Conservation (phyloP, 2,113 vertebrate species). For the Hyla sarda region DNA sequence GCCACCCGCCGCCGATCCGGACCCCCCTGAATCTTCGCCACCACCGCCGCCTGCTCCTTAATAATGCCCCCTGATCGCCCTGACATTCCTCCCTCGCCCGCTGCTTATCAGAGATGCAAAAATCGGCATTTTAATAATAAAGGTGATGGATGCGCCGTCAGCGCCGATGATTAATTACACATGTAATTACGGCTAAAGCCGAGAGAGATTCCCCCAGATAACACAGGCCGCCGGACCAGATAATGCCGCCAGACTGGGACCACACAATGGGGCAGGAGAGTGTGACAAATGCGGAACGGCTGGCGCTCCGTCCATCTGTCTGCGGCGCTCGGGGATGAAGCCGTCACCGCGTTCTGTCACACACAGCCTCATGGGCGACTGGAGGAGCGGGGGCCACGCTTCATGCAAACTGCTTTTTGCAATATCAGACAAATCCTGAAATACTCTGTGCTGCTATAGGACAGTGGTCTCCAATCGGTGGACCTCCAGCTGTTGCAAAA, state of each 20-base stretch:
- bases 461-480: no score
- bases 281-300: constrained; percentile 15
- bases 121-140: constrained; percentile 47
- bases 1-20: background rate
- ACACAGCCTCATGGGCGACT: background rate
- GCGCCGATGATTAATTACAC: constrained; percentile 39
- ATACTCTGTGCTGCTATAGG: no score
- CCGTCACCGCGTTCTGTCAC: background rate
- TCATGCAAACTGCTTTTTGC: background rate
- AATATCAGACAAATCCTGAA: background rate
- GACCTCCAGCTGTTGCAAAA: no score
- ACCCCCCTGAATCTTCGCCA: background rate
- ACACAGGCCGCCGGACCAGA: constrained; percentile 21
- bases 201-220: background rate
- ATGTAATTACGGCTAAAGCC: constrained; percentile 31
- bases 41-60: background rate
- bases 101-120: constrained; percentile 28
- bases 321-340: background rate
- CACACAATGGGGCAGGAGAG: background rate
- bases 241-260: constrained; percentile 6
- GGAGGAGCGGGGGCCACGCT: background rate
- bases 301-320: constrained; percentile 17
- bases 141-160: constrained; percentile 25
- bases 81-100: background rate
- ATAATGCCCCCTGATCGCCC: background rate